Base-by-base conservation (phyloP, 2,888 invertebrate genomes). In the Scaptomyza caliginosa region DNA sequence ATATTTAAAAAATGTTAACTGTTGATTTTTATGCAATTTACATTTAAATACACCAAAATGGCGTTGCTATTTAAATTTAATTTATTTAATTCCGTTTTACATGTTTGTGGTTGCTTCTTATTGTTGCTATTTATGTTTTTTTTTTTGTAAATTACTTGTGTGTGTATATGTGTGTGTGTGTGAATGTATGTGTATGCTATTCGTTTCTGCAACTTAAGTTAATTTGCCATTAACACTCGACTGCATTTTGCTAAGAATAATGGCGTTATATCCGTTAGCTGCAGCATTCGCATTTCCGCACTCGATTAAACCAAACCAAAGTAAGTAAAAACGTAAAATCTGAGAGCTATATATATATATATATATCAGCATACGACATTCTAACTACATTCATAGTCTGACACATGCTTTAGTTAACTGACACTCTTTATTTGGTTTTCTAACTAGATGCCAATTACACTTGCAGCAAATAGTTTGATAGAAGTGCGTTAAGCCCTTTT, bases 1-100 rank as follows among this genome's bases (percentile, higher is more conserved):
- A 67, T 88, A 89, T 89, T 81, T 89, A 89, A 89, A 88, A 88
- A 88, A 88, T 88, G 88, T 88, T 88, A 88, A 88, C 88, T 88
- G 89, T 88, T 89, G 89, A 86, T 89, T 89, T 81, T 88, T 87
- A 85, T 84, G 84, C 87, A 87, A 79, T 89, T 89, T 89, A 88
- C 88, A 83, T 77, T 88, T 89, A 73, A 88, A 78, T 80, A 75
- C 88, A 86, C 88, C 83, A 77, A 74, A 71, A 58, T 60, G 71
- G 73, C 49, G 71, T 58, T 42, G 57, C 65, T 82, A 70, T 82
- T 88, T 88, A 69, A 77, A 57, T 67, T 69, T 45, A 48, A 51
- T 71, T 78, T 59, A 54, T 68, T 67, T 65, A 32, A 36, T 60
- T 75, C 63, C 24, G 32, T 40, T 50, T 57, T 58, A 36, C 34